phyloP scores from a whole-genome alignment of 2,797 vertebrate genomes.

The Lepilemur septentrionalis region DNA sequence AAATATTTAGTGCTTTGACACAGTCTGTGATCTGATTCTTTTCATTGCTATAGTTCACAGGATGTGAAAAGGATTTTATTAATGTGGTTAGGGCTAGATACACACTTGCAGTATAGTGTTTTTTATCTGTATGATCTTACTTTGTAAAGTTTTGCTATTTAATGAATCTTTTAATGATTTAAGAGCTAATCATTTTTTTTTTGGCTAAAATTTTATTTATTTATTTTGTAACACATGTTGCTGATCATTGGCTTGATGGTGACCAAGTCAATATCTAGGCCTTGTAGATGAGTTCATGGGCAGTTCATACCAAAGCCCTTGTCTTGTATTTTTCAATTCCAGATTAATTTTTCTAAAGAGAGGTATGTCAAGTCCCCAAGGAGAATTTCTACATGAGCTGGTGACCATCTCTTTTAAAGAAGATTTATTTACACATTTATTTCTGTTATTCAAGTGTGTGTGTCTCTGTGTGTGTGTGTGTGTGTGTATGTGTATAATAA shows the following conservation, averaged over 20 bases:
- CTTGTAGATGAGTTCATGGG: neutral
- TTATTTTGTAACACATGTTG: constrained; percentile 4
- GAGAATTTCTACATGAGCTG: neutral
- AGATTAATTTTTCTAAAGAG: neutral
- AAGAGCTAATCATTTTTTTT: constrained; percentile 3
- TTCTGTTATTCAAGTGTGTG: neutral
- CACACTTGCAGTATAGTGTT: neutral
- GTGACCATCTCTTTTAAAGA: neutral
- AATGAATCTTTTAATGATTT: neutral
- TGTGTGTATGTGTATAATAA: neutral
- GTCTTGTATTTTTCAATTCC: neutral
- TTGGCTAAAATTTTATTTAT: neutral
- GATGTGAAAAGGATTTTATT: constrained; percentile 55
- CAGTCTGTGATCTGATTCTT: constrained; percentile 36
- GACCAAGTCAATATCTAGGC: neutral
- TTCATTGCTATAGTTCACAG: constrained; percentile 45
- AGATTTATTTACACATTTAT: neutral
- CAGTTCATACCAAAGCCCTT: neutral
- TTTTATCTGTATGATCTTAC: neutral
- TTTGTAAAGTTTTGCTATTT: neutral
- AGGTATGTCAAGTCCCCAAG: neutral
- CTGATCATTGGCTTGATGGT: neutral
- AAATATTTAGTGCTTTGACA: constrained; percentile 69
- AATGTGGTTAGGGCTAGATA: neutral
- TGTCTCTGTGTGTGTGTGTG: neutral